Base-by-base conservation (phyloP, 1,140 invertebrate genomes). In the Brachionus koreanus region DNA sequence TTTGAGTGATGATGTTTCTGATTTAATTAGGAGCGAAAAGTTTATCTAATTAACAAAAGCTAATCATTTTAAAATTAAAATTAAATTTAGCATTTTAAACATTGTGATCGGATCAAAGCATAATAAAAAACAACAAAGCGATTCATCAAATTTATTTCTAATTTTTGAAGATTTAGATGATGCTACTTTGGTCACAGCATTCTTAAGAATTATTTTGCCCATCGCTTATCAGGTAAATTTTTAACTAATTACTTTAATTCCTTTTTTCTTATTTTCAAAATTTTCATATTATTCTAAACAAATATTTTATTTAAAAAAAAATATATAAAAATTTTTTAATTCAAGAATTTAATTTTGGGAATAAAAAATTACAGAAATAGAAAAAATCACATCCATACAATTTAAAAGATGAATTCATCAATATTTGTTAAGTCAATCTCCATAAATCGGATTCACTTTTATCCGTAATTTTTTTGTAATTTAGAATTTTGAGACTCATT, bases 181-280 rank as follows among this genome's bases (percentile, higher is more conserved):
- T 79, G 76, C 76, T 19, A 10, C 25, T 5, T 79, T 61, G 35
- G 19, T 79, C 0, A 79, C 76, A 19, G 23, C 12, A 4, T 57
- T 79, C 23, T 79, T 79, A 65, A 57, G 76, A 65, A 35, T 79
- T 9, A 13, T 79, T 35, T 9, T 79, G 13, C 76, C 76, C 43
- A 57, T 79, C 6, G 29, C 49, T n/a, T 79, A 79, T 42, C 49
- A 79, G 42, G 76, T 79, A 61, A 10, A 13, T 19, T 33, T 43
- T 69, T 39, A n/a, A 39, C 19, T 39, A 42, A 69, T 13, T 23
- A n/a, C 13, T 65, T 65, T 65, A 33, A 33, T 35, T 76, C 5
- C 5, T 35, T 76, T 19, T n/a, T n/a, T n/a, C n/a, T n/a, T n/a
- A n/a, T n/a, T n/a, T n/a, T n/a, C n/a, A 76, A 37, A 69, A 12